Conservation (phyloP, 1,140 invertebrate genomes). For the Calephelis nemesis region DNA sequence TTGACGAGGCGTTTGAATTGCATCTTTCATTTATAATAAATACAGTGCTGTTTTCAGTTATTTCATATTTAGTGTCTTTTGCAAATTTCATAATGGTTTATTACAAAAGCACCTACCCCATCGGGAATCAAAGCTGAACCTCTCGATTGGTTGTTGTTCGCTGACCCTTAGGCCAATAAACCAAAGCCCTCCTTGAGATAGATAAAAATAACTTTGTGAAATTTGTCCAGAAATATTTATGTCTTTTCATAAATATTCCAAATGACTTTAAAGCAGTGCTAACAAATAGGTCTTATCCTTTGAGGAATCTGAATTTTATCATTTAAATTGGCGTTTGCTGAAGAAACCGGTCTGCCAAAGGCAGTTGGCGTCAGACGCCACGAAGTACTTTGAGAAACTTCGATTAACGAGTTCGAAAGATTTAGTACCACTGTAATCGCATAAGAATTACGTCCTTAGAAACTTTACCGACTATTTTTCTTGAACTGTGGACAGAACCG, state of each 20-base stretch:
- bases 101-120: too few species aligned
- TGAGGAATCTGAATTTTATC: conserved; percentile 62
- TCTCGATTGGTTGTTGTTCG: too few species aligned
- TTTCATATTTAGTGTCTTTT: too few species aligned
- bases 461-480: conserved; percentile 43
- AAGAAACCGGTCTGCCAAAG: conserved; percentile 52
- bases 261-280: conserved; percentile 44
- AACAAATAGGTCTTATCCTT: conserved; percentile 48
- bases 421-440: conserved; percentile 65
- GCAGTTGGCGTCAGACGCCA: conserved; percentile 63
- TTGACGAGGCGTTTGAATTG: too few species aligned
- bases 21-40: too few species aligned
- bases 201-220: too few species aligned
- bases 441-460: conserved; percentile 55
- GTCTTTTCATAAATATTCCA: conserved; percentile 2
- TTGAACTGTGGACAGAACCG: conserved; percentile 12
- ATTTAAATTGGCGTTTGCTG: conserved; percentile 57
- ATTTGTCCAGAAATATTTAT: neutral
- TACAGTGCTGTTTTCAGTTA: too few species aligned
- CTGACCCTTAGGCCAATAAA: too few species aligned
- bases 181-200: too few species aligned
- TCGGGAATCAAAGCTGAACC: too few species aligned
- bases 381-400: conserved; percentile 62
- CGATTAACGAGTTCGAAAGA: conserved; percentile 71
- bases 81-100: too few species aligned